phyloP scores from a whole-genome alignment of 1,140 invertebrate species.

The Drosophila watanabei region DNA sequence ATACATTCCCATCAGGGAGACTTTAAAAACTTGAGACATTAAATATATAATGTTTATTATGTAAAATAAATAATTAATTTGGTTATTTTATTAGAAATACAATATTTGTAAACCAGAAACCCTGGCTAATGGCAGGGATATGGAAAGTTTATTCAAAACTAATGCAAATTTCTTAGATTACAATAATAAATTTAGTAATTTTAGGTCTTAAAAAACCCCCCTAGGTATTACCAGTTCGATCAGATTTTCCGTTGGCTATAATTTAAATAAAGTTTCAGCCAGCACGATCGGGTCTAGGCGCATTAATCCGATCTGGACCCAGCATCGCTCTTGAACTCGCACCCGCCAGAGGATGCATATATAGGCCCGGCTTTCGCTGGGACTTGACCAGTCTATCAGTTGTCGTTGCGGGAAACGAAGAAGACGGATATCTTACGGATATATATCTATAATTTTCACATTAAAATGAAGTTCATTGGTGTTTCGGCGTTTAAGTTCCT shows the following conservation, averaged over 20 bases:
- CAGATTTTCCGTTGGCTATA: neutral
- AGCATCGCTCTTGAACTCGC: constrained; percentile 17
- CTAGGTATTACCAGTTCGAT: neutral
- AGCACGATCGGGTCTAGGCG: neutral
- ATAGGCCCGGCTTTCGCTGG: constrained; percentile 16
- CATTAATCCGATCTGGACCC: constrained; percentile 16
- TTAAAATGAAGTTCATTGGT: constrained; percentile 18
- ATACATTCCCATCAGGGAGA: neutral
- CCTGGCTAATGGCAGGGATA: neutral
- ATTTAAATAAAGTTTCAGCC: constrained; percentile 5
- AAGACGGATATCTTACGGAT: constrained; percentile 3
- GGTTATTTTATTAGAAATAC: neutral
- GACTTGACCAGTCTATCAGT: constrained; percentile 33
- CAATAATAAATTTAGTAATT: neutral
- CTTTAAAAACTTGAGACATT: neutral
- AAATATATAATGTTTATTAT: neutral
- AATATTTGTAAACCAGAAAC: neutral
- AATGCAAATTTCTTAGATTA: neutral
- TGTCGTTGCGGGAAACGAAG: constrained; percentile 1
- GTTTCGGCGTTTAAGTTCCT: neutral
- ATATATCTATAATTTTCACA: neutral
- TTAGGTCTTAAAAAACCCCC: neutral
- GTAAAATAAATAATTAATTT: neutral
- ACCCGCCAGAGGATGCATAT: constrained; percentile 33
- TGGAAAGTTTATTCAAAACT: neutral